Conservation (phyloP, 1,140 invertebrate species). For the Latrodectus geometricus region DNA sequence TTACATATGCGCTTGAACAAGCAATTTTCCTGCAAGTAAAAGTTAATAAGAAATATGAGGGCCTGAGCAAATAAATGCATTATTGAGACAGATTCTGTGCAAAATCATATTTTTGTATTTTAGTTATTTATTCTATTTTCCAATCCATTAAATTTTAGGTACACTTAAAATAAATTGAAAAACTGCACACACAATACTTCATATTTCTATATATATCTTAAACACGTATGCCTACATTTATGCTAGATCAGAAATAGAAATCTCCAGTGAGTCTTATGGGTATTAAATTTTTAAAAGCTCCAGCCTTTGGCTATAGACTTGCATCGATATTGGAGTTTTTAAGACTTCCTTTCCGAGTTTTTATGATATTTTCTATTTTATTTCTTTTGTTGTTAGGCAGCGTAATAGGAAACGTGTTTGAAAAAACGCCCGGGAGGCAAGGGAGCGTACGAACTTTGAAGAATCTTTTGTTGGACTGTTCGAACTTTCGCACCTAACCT, state of each 20-base stretch:
- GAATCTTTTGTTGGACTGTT: conserved; percentile 38
- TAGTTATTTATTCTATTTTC: conserved; percentile 14
- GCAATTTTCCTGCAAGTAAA: too few relatives aligned
- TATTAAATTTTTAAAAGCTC: conserved; percentile 50
- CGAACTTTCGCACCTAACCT: conserved; percentile 33
- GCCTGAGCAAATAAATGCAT: too few relatives aligned
- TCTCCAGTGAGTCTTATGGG: conserved; percentile 26
- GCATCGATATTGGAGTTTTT: conserved; percentile 46
- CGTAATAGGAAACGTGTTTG: conserved; percentile 34
- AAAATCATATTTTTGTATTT: not conserved
- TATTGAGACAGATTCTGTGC: too few relatives aligned
- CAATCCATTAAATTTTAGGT: conserved; percentile 4
- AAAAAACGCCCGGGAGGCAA: conserved; percentile 28
- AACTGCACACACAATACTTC: not conserved
- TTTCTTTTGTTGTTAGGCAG: conserved; percentile 13
- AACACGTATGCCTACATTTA: conserved; percentile 1
- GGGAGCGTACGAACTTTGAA: conserved; percentile 14
- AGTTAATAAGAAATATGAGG: too few relatives aligned
- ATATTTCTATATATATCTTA: conserved; percentile 11
- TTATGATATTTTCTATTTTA: conserved; percentile 30
- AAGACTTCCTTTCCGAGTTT: conserved; percentile 19
- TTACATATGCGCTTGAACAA: too few relatives aligned
- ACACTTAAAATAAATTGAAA: conserved; percentile 24
- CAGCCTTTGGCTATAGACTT: conserved; percentile 32
- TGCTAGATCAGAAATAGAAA: conserved; percentile 18